A percentile compares a stretch with the other conserved stretches of the same genome.
These are phyloP conservation scores for Lithophane semibrunnea DNA, from an alignment of 2,888 invertebrate genomes.

Conservation along the genomic window DNA sequence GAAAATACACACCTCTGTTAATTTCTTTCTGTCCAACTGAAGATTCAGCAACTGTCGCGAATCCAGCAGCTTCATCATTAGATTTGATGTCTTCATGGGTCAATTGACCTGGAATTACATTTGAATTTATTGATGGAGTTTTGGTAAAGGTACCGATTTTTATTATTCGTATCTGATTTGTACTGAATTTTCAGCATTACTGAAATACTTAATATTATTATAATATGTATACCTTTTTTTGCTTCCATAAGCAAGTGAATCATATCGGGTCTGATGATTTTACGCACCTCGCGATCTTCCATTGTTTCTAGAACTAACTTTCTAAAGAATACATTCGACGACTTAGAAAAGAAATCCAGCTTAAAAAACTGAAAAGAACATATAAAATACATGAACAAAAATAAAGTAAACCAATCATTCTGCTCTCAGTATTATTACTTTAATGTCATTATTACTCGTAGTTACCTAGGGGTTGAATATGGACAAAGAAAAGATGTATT, in stretches of 20 bases:
- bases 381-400: background rate
- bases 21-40: constrained; percentile 71
- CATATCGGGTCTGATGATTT: constrained; percentile 87
- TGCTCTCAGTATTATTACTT: no score
- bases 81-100: constrained; percentile 66
- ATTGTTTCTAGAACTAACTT: constrained; percentile 80
- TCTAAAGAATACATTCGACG: constrained; percentile 74
- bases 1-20: constrained; percentile 66
- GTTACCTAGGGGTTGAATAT: no score
- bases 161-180: background rate
- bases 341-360: constrained; percentile 66
- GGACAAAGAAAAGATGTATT: no score
- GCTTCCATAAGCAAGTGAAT: constrained; percentile 90
- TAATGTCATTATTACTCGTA: no score
- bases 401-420: background rate
- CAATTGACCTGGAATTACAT: constrained; percentile 69
- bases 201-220: background rate
- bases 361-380: constrained; percentile 63
- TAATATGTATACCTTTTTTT: constrained; percentile 78
- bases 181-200: background rate
- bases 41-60: constrained; percentile 83
- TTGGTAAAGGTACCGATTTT: background rate
- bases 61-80: constrained; percentile 74
- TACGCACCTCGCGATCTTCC: constrained; percentile 75
- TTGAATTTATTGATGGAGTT: background rate